phyloP scores from a whole-genome alignment of 2,113 vertebrate species.

The Lophotis ruficrista region DNA sequence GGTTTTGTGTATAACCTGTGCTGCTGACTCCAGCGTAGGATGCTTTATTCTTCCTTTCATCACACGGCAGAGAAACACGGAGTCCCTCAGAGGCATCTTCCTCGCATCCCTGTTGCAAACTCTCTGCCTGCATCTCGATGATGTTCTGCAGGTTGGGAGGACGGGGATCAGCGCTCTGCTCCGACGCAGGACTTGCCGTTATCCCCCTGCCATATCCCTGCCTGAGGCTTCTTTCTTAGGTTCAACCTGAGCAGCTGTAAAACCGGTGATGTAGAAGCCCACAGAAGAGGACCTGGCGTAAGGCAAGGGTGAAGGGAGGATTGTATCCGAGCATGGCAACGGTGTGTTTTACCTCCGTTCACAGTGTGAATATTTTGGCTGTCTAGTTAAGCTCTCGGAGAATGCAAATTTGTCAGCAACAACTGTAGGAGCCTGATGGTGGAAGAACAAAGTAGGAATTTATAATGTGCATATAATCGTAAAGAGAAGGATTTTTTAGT shows the following conservation, averaged over 20 bases:
- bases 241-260: background rate
- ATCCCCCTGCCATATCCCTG: background rate
- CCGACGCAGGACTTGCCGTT: background rate
- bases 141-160: background rate
- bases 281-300: rapidly evolving
- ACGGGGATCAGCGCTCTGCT: rapidly evolving
- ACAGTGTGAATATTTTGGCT: conserved; percentile 25
- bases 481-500: conserved; percentile 56
- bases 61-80: background rate
- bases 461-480: conserved; percentile 61
- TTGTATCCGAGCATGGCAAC: rapidly evolving
- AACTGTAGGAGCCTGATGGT: conserved; percentile 66
- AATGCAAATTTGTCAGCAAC: conserved; percentile 65
- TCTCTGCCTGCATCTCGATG: background rate
- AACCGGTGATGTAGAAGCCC: background rate
- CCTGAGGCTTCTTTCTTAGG: background rate
- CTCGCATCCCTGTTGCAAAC: background rate
- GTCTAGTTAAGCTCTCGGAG: conserved; percentile 52
- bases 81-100: background rate
- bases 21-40: rapidly evolving
- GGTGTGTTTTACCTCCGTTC: conserved; percentile 1
- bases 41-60: background rate
- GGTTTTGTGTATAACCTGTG: rapidly evolving
- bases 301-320: background rate
- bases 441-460: conserved; percentile 71